phyloP scores from a whole-genome alignment of 2,113 vertebrate genomes.

The Nansenia antarctica region DNA sequence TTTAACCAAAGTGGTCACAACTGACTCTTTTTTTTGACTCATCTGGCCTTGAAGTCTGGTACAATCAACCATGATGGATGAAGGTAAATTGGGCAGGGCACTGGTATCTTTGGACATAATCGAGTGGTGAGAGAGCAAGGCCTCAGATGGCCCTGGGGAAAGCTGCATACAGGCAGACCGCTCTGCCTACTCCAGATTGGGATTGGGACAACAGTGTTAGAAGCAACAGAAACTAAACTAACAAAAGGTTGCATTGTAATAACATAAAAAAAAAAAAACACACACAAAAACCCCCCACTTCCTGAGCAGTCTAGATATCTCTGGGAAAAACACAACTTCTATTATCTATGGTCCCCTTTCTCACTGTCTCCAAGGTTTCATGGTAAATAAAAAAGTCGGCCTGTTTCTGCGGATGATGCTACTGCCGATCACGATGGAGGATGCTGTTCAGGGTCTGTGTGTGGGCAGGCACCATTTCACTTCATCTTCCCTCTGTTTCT shows the following conservation, averaged over 20 bases:
- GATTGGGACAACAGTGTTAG: background rate
- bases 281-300: background rate
- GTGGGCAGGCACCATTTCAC: slow-evolving; percentile 67
- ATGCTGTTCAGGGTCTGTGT: slow-evolving; percentile 37
- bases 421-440: slow-evolving; percentile 44
- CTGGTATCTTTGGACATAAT: slow-evolving; percentile 10
- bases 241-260: background rate
- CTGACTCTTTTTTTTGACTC: background rate
- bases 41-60: background rate
- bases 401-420: slow-evolving; percentile 54
- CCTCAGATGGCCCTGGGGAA: background rate
- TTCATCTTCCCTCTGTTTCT: slow-evolving; percentile 64
- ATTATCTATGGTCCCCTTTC: slow-evolving; percentile 34
- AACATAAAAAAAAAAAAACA: background rate
- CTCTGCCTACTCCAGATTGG: background rate
- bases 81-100: slow-evolving; percentile 13
- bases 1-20: background rate
- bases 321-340: background rate
- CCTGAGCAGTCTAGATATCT: background rate
- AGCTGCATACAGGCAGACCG: background rate
- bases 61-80: slow-evolving; percentile 23
- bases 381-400: slow-evolving; percentile 62
- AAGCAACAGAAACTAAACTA: background rate
- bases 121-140: background rate
- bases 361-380: slow-evolving; percentile 58